Evolutionary conservation across 2,113 vertebrate species (phyloP), one percentile per base, ranked within the genome.

Genomic region (Festucalex cinctus): DNA sequence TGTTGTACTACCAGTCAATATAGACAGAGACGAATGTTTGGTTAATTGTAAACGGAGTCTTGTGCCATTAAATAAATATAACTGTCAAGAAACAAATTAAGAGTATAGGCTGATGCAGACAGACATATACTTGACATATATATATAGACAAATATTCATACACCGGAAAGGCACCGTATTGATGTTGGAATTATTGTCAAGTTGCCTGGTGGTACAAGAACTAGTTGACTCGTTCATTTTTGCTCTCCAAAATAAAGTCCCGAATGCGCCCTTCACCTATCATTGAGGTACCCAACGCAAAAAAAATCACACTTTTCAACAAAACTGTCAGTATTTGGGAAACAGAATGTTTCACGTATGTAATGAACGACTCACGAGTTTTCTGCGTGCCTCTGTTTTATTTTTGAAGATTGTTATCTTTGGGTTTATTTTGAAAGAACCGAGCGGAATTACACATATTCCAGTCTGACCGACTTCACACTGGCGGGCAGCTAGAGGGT

Each of bases 131-230:
- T 46, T 16, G 43, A 16, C 14, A 46, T 46, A 22, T 51, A 51
- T 51, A 22, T 51, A 20, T 6, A 49, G 8, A 51, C 2, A 51
- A 22, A n/a, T 49, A 49, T n/a, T 51, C 48, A 84, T 65, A 68
- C 59, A 81, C 86, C 82, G 85, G 89, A 90, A n/a, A 91, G 85
- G 58, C 65, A 28, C 28, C 54, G 32, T 35, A 22, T 63, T 54
- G 54, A 68, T 12, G 26, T 17, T 43, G 39, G 66, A 43, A 68
- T 19, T 8, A 53, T 20, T 46, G 71, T 76, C 58, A 80, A 82
- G 75, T 63, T 69, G 7, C 49, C 1, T 49, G 0, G 53, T 3
- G 22, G 3, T 24, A 1, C 22, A 41, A 24, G n/a, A 26, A 7
- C 24, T n/a, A n/a, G 20, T 32, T 32, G 4, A n/a, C n/a, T n/a